These are phyloP conservation scores for Allophyes oxyacanthae DNA, from an alignment of 2,888 invertebrate species.

Conservation along the genomic window DNA sequence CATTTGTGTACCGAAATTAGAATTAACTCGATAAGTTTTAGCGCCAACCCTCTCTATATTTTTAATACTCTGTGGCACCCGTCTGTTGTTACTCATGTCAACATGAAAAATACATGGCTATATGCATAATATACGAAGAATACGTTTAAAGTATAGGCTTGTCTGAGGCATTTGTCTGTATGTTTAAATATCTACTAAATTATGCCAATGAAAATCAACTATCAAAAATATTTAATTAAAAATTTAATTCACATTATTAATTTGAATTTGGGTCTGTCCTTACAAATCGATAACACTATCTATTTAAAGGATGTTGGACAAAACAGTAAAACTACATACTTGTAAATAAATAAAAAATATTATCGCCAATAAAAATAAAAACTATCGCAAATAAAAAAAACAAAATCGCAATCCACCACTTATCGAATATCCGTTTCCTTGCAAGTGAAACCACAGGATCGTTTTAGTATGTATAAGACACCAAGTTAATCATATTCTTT, in stretches of 20 bases:
- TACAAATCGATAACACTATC: no score
- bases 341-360: no score
- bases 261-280: no score
- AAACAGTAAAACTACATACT: no score
- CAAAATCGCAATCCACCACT: neutral
- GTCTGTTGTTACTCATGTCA: slow-evolving; percentile 67
- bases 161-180: slow-evolving; percentile 26
- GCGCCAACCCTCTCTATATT: slow-evolving; percentile 2
- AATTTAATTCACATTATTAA: no score
- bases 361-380: neutral
- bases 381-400: neutral
- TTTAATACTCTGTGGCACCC: slow-evolving; percentile 37
- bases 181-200: slow-evolving; percentile 22
- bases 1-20: neutral
- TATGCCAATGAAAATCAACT: no score
- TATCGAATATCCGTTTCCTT: slow-evolving; percentile 1
- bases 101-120: slow-evolving; percentile 55
- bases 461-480: slow-evolving; percentile 37
- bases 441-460: slow-evolving; percentile 11
- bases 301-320: no score
- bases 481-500: slow-evolving; percentile 61
- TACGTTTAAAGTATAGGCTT: neutral
- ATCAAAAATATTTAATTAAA: no score
- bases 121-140: no score
- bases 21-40: neutral